A percentile compares a stretch with the other conserved stretches of the same genome.
Evolutionary conservation across 2,113 vertebrate species (phyloP).

Genomic region (Gadus macrocephalus): DNA sequence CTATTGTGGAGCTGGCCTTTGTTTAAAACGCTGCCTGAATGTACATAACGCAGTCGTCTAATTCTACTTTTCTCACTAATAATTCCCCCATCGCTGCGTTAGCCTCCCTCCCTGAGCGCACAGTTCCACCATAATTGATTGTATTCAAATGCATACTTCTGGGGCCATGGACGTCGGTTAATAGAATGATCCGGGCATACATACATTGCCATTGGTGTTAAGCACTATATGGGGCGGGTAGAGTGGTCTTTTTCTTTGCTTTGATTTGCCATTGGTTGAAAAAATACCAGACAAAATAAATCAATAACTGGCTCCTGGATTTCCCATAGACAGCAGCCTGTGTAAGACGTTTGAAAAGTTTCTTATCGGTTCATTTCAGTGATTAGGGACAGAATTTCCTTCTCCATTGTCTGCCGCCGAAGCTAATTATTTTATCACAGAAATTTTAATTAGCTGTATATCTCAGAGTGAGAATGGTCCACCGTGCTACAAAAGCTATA

Average conservation of each 20-base stretch:
- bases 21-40: too few species aligned
- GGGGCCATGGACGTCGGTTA: neutral
- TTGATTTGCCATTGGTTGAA: slow-evolving; percentile 1
- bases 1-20: too few species aligned
- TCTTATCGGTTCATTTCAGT: slow-evolving; percentile 67
- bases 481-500: slow-evolving; percentile 51
- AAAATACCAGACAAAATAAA: slow-evolving; percentile 21
- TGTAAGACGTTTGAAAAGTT: slow-evolving; percentile 52
- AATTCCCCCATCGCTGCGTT: too few species aligned
- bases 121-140: neutral
- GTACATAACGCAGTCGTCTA: too few species aligned
- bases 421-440: slow-evolving; percentile 76
- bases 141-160: neutral
- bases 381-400: slow-evolving; percentile 58
- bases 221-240: neutral
- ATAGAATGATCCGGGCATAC: neutral
- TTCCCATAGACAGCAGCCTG: slow-evolving; percentile 38
- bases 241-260: neutral
- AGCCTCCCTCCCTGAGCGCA: too few species aligned
- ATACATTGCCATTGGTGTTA: neutral
- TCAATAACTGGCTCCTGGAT: slow-evolving; percentile 29
- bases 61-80: too few species aligned
- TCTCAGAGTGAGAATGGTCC: slow-evolving; percentile 37
- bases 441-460: slow-evolving; percentile 74
- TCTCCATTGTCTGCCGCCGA: slow-evolving; percentile 61